phyloP scores from a whole-genome alignment of 2,113 vertebrate species.

The Rhinopithecus roxellana region DNA sequence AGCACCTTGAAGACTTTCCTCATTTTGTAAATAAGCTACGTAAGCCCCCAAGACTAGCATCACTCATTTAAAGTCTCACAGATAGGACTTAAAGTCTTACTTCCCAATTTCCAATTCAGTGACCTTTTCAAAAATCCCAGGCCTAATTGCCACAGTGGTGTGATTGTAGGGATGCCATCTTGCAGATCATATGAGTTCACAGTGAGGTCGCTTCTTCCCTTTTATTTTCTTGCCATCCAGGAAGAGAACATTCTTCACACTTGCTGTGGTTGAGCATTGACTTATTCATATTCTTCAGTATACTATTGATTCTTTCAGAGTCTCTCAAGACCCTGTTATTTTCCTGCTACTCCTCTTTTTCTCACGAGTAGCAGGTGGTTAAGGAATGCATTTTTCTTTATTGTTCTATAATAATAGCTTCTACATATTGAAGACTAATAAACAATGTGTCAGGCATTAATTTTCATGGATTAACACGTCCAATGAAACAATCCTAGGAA shows the following conservation, averaged over 20 bases:
- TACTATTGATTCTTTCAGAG: too few species aligned
- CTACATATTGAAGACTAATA: background rate
- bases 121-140: background rate
- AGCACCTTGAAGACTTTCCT: background rate
- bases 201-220: background rate
- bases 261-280: too few species aligned
- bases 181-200: background rate
- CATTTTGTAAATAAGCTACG: background rate
- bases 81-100: background rate
- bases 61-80: background rate
- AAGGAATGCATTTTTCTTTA: background rate
- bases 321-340: too few species aligned
- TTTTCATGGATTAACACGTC: background rate
- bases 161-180: background rate
- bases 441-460: background rate
- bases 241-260: too few species aligned
- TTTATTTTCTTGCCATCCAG: background rate
- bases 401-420: background rate
- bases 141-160: background rate
- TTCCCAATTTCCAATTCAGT: background rate
- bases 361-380: background rate
- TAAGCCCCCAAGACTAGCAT: background rate
- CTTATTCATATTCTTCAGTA: accelerated
- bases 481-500: background rate
- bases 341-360: background rate